Conservation (phyloP, 1,140 invertebrate species). For the Ganaspis sp. region DNA sequence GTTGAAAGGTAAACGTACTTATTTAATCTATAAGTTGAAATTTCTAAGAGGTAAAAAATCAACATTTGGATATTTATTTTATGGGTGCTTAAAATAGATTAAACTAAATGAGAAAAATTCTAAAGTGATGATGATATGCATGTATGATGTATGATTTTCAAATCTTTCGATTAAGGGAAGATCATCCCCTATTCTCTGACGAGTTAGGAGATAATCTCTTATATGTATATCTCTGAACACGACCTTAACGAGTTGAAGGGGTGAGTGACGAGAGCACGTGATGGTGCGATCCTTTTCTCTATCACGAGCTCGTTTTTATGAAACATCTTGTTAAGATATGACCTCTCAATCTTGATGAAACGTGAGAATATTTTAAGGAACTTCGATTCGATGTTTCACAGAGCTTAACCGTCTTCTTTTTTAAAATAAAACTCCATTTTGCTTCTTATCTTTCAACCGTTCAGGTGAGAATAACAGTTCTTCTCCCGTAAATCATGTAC, state of each 20-base stretch:
- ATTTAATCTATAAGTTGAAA: too few species aligned
- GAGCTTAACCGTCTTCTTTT: neutral
- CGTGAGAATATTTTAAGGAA: conserved; percentile 20
- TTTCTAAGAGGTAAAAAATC: too few species aligned
- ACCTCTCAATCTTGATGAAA: conserved; percentile 7
- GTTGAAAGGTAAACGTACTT: too few species aligned
- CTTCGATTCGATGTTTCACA: neutral
- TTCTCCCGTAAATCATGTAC: too few species aligned
- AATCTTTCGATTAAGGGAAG: too few species aligned
- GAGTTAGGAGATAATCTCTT: neutral
- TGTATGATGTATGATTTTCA: too few species aligned
- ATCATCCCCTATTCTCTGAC: neutral
- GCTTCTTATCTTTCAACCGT: too few species aligned
- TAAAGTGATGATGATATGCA: too few species aligned
- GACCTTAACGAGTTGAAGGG: neutral
- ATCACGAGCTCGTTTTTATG: conserved; percentile 11
- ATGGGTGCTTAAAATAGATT: too few species aligned
- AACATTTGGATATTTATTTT: too few species aligned
- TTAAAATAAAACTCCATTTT: neutral
- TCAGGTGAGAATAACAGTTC: too few species aligned
- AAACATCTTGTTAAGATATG: conserved; percentile 22
- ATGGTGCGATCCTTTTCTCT: neutral
- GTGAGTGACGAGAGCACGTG: neutral
- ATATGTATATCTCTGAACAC: neutral
- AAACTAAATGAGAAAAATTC: too few species aligned